These are phyloP conservation scores for Paramormyrops hopkinsi DNA, from an alignment of 2,797 vertebrate genomes.

Conservation along the genomic window DNA sequence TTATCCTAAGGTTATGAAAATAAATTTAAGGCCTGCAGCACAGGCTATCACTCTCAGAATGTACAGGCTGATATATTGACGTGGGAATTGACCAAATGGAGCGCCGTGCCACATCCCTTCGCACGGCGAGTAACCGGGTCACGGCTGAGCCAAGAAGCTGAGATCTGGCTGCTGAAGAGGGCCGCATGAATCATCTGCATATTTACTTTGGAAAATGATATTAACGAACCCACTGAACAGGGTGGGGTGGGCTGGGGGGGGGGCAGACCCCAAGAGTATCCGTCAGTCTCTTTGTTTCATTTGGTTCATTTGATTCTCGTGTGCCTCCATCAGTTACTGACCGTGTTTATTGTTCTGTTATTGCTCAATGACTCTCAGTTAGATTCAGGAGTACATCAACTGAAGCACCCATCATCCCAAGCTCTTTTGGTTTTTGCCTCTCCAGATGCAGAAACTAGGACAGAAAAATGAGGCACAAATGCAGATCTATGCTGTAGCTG, in stretches of 20 bases:
- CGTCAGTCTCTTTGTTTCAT: not conserved
- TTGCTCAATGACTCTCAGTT: not conserved
- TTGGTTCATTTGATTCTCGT: not conserved
- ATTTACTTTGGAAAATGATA: conserved; percentile 24
- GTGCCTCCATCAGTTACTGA: not conserved
- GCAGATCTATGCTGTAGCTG: not conserved
- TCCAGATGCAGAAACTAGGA: not conserved
- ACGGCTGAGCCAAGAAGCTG: conserved; percentile 18
- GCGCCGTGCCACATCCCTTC: conserved; percentile 18
- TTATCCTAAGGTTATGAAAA: conserved; percentile 30
- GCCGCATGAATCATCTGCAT: conserved; percentile 20
- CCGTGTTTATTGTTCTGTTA: not conserved
- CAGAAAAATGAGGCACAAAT: not conserved
- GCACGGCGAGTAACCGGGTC: conserved; percentile 23
- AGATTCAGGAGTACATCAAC: conserved; percentile 3
- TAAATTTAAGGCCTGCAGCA: conserved; percentile 13
- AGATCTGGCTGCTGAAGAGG: conserved; percentile 7
- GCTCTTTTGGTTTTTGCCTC: not conserved
- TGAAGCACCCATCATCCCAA: not conserved
- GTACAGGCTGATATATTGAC: conserved; percentile 30
- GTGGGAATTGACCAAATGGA: conserved; percentile 27
- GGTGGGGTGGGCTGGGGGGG: not conserved
- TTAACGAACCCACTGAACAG: not conserved
- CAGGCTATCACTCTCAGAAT: conserved; percentile 20
- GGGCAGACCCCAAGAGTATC: not conserved